Percentiles rank a stretch among this genome's conserved stretches.
Evolutionary conservation across 2,888 invertebrate species (phyloP).

Genomic region (Acrocera orbiculus): DNA sequence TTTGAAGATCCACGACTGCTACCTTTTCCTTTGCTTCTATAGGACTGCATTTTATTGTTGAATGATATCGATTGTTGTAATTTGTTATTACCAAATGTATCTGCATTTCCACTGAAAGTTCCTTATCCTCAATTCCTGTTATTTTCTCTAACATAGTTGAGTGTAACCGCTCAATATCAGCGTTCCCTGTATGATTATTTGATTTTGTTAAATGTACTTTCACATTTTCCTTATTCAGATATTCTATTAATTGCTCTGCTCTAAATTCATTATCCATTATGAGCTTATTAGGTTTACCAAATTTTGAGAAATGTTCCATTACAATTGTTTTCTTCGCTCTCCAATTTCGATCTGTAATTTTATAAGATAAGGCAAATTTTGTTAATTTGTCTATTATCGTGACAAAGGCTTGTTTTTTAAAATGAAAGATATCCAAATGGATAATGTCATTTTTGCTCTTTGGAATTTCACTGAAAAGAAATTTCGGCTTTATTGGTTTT

Average conservation of each 20-base stretch:
- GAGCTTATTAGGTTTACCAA: too few species aligned
- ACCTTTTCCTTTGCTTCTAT: constrained; percentile 4
- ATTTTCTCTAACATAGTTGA: constrained; percentile 12
- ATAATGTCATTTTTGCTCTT: neutral
- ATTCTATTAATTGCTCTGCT: too few species aligned
- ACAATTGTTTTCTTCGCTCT: too few species aligned
- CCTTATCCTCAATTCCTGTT: constrained; percentile 8
- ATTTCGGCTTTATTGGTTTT: constrained; percentile 1
- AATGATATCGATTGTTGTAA: constrained; percentile 12
- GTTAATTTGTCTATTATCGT: too few species aligned
- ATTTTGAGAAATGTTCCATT: too few species aligned
- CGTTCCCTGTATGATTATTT: neutral
- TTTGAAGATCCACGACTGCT: constrained; percentile 5
- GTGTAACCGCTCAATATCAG: constrained; percentile 8
- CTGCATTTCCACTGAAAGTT: constrained; percentile 10
- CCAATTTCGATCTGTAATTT: too few species aligned
- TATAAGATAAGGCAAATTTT: too few species aligned
- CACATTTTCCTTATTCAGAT: too few species aligned
- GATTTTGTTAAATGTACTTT: too few species aligned
- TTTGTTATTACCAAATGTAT: constrained; percentile 10
- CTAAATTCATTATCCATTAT: too few species aligned
- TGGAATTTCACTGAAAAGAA: constrained; percentile 1
- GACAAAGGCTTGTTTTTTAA: constrained; percentile 4
- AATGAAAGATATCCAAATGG: constrained; percentile 2
- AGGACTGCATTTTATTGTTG: constrained; percentile 9